Evolutionary conservation across 2,797 vertebrate species (phyloP).

Genomic region (Sebastiscus tertius): DNA sequence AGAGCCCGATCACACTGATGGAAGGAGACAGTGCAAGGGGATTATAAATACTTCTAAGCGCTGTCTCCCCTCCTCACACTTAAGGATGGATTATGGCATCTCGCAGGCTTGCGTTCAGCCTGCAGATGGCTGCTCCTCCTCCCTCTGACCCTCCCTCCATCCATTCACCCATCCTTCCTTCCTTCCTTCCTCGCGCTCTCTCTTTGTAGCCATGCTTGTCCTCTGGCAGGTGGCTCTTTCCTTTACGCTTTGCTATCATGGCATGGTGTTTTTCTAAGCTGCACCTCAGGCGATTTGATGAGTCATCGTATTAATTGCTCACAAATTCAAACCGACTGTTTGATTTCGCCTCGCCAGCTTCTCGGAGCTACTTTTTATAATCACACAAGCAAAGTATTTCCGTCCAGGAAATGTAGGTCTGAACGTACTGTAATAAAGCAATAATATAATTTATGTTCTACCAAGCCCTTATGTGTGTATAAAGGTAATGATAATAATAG

Average conservation of each 20-base stretch:
- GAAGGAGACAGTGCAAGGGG: constrained; percentile 58
- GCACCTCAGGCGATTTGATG: constrained; percentile 49
- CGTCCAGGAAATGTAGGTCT: constrained; percentile 17
- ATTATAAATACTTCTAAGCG: constrained; percentile 69
- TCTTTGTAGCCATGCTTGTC: constrained; percentile 16
- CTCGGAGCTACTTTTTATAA: background rate
- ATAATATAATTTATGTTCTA: background rate
- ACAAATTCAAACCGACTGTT: constrained; percentile 27
- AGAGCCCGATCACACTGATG: constrained; percentile 61
- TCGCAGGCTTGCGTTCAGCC: constrained; percentile 46
- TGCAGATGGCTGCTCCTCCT: constrained; percentile 70
- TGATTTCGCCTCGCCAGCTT: constrained; percentile 24
- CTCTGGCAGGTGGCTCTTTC: constrained; percentile 56
- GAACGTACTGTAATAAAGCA: background rate
- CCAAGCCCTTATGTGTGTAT: background rate
- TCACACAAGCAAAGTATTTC: constrained; percentile 1
- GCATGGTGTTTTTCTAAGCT: constrained; percentile 12
- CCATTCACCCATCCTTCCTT: constrained; percentile 8
- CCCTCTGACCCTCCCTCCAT: constrained; percentile 39
- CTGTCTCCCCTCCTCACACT: constrained; percentile 60
- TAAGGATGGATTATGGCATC: constrained; percentile 72
- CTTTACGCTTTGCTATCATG: constrained; percentile 18
- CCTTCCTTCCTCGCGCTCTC: background rate
- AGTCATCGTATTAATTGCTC: constrained; percentile 53
- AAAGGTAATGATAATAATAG: too few relatives aligned